Evolutionary conservation across 1,140 invertebrate genomes (phyloP), one percentile per base, ranked within the genome.

Genomic region (Zaprionus nigranus): DNA sequence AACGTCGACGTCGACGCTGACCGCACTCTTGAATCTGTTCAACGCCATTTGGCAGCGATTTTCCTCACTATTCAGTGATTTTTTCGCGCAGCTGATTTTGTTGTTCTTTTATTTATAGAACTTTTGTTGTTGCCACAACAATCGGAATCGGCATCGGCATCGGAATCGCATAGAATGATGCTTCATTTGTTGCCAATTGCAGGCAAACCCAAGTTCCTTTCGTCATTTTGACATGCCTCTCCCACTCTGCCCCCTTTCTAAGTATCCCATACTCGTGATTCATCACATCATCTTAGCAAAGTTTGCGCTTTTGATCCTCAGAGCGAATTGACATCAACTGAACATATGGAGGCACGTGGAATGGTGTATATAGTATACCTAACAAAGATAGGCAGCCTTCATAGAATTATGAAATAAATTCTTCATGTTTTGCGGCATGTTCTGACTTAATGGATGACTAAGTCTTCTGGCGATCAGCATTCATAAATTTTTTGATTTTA

Each of bases 61-160:
- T 60, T 54, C 22, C 60, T 36, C 34, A 26, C 15, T 51, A 6
- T 53, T 57, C 36, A 68, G 75, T 90, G 84, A 88, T 82, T 66
- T 86, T 79, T 79, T 66, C 63, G 81, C 78, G 81, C 88, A 91
- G 87, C 87, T 91, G 88, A 91, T 91, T 88, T 79, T 84, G 84
- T 87, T 87, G 81, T 88, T 79, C 66, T 79, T 78, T 77, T 87
- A 88, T 84, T 75, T 53, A 81, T 88, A 87, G 84, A 69, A 61
- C 17, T 30, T 46, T 63, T 58, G 49, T 61, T 56, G 63, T 70
- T 79, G 65, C 66, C 28, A 11, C 24, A 30, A 79, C 63, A 72
- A 69, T 61, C 58, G 63, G 76, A 56, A 20, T 20, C 20, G 20
- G 20, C 1, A 22, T 22, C 20, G 20, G 20, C 1, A 70, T 75